These are phyloP conservation scores for Tineola bisselliella DNA, from an alignment of 2,888 invertebrate genomes.

Conservation along the genomic window DNA sequence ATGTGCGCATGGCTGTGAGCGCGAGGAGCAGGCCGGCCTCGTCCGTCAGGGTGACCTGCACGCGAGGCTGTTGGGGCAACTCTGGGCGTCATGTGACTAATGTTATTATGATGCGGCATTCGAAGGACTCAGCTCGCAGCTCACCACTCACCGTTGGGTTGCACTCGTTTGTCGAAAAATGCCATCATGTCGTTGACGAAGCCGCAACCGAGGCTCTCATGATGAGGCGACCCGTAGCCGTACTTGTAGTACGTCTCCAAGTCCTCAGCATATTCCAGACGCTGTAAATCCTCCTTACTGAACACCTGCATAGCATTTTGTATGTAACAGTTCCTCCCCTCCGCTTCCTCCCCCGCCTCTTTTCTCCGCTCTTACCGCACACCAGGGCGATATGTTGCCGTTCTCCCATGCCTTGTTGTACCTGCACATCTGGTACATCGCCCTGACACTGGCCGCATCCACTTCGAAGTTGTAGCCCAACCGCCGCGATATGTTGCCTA, in stretches of 20 bases:
- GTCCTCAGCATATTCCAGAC: conserved; percentile 83
- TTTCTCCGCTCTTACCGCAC: conserved; percentile 73
- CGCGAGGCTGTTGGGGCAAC: conserved; percentile 63
- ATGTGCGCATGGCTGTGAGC: conserved; percentile 71
- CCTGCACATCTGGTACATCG: conserved; percentile 83
- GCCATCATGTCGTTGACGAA: conserved; percentile 77
- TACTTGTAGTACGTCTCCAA: conserved; percentile 77
- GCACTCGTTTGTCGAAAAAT: conserved; percentile 70
- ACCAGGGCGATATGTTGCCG: conserved; percentile 77
- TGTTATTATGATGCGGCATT: too few species aligned
- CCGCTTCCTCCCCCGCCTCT: too few species aligned
- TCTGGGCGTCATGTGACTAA: too few species aligned
- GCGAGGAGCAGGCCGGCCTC: conserved; percentile 69
- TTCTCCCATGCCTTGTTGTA: conserved; percentile 84
- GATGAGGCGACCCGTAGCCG: conserved; percentile 77
- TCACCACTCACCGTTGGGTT: background rate
- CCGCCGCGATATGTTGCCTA: conserved; percentile 68
- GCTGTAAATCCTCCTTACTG: conserved; percentile 73
- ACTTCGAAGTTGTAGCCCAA: conserved; percentile 72
- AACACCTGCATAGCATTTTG: conserved; percentile 61
- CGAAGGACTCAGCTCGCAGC: too few species aligned
- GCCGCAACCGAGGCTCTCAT: conserved; percentile 75
- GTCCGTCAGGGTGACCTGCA: conserved; percentile 74
- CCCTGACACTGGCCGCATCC: conserved; percentile 61
- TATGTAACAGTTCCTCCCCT: too few species aligned